Base-by-base conservation (phyloP, 1,140 invertebrate genomes). In the Gonioctena quinquepunctata region DNA sequence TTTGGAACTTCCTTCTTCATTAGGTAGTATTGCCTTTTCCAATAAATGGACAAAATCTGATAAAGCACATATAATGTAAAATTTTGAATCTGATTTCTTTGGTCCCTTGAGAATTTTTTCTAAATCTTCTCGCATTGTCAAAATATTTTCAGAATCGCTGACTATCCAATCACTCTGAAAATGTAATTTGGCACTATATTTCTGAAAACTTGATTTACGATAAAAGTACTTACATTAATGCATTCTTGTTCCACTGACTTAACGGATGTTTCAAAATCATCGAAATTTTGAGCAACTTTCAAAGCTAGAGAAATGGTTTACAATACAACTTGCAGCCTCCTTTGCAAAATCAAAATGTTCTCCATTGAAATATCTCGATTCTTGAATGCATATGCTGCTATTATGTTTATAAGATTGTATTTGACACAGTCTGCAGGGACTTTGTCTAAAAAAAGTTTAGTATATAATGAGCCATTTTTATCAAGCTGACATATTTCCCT, bases 361-460 rank as follows among this genome's bases (percentile, higher is more conserved):
- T 21, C 91, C 92, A 77, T 90, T 89, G 73, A 91, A 92, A 79
- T 90, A 90, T 18, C 91, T 83, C 26, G 85, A 83, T 8, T n/a
- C n/a, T 85, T 86, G 63, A 90, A 90, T 1, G 86, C 86, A 79
- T 93, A 94, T 11, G 90, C 85, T 19, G 87, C 85, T 4, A 93
- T 69, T 1, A 93, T 85, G 81, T 94, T 94, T 56, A 88, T 83
- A 7, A 93, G 82, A 79, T 93, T 93, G 73, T 85, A 90, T 71
- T 85, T 84, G n/a, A 93, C 83, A 71, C 84, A 87, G n/a, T 85
- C 77, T 21, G 90, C 87, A 26, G 92, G 89, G 23, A 85, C 18
- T 86, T 83, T 83, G 86, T 89, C 89, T 92, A 77, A 72, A 89
- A 87, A 69, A 74, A 75, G 73, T 22, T 2, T 42, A 8, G 7